Conservation (phyloP, 2,113 vertebrate species). For the Emydura subglobosa region DNA sequence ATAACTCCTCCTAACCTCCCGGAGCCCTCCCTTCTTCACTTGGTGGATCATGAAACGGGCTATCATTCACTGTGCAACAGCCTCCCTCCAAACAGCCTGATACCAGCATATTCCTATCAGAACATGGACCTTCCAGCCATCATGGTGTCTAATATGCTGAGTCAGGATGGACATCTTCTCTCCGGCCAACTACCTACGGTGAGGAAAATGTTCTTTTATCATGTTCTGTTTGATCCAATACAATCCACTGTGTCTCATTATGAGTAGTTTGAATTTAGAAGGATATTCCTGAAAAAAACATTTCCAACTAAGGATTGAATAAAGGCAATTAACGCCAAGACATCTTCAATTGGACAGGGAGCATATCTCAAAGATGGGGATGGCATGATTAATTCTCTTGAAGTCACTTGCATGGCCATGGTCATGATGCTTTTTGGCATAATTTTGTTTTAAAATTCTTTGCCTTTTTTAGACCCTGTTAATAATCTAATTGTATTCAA, state of each 20-base stretch:
- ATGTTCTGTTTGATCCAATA: rapidly evolving
- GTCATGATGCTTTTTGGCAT: neutral
- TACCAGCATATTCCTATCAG: slow-evolving; percentile 95
- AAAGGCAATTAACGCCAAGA: neutral
- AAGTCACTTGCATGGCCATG: neutral
- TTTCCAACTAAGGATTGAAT: rapidly evolving
- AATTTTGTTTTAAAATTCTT: neutral
- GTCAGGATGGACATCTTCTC: slow-evolving; percentile 95
- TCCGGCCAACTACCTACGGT: slow-evolving; percentile 97
- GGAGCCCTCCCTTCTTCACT: slow-evolving; percentile 92
- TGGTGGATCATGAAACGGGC: slow-evolving; percentile 95
- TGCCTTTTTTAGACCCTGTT: neutral
- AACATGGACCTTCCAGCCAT: slow-evolving; percentile 95
- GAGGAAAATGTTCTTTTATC: slow-evolving; percentile 75
- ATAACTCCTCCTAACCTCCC: slow-evolving; percentile 98
- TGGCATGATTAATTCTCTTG: neutral
- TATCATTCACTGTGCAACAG: slow-evolving; percentile 95
- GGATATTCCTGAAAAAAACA: neutral
- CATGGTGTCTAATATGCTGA: slow-evolving; percentile 99
- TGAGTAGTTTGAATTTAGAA: neutral
- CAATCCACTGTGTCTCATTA: rapidly evolving
- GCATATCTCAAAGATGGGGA: neutral
- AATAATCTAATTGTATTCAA: neutral
- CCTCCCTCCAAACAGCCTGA: slow-evolving; percentile 92
- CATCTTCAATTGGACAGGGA: neutral